Evolutionary conservation across 2,797 vertebrate species (phyloP).

Genomic region (Siniperca scherzeri): DNA sequence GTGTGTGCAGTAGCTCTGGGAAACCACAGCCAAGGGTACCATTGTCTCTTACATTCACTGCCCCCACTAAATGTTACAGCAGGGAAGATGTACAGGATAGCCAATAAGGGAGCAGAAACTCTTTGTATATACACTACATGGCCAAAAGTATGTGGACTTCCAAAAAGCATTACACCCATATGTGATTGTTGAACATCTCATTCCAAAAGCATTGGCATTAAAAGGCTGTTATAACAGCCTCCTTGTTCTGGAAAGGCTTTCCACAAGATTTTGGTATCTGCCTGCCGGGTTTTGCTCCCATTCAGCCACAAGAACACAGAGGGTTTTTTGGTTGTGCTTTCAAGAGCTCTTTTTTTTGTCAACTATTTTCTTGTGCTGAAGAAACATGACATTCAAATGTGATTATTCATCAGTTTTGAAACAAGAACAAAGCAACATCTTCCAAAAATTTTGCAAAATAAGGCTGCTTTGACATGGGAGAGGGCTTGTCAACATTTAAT

Average conservation of each 20-base stretch:
- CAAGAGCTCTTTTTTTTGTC: background rate
- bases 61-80: conserved; percentile 46
- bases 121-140: background rate
- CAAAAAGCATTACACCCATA: background rate
- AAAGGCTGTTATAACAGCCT: background rate
- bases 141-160: background rate
- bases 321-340: background rate
- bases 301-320: background rate
- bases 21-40: conserved; percentile 60
- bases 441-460: background rate
- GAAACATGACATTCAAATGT: background rate
- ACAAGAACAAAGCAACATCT: background rate
- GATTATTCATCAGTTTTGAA: background rate
- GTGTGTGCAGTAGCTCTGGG: conserved; percentile 28
- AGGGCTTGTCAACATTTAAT: background rate
- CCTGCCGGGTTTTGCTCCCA: background rate
- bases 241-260: background rate
- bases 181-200: background rate
- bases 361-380: background rate
- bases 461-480: background rate
- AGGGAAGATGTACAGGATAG: conserved; percentile 24
- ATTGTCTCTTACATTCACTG: conserved; percentile 45
- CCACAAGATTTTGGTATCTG: background rate
- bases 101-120: conserved; percentile 2
- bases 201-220: background rate